Percentiles rank a stretch among this genome's conserved stretches.
These are phyloP conservation scores for Drosophila melanica DNA, from an alignment of 1,140 invertebrate genomes.

Conservation along the genomic window DNA sequence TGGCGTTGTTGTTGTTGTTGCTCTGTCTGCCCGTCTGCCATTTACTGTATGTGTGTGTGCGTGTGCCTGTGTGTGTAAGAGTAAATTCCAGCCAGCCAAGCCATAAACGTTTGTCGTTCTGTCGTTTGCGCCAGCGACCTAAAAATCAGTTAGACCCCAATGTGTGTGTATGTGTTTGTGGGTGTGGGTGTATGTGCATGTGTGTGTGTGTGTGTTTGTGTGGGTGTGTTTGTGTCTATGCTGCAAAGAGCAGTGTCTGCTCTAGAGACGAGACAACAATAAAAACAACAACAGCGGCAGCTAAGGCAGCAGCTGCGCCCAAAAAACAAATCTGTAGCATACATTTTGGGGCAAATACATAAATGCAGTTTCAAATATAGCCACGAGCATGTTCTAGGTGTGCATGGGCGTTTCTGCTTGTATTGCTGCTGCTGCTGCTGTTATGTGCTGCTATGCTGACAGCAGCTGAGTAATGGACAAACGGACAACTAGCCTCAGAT, in stretches of 20 bases:
- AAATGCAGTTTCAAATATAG: conserved; percentile 6
- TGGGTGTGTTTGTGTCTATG: conserved; percentile 41
- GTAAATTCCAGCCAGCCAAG: conserved; percentile 42
- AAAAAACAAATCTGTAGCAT: conserved; percentile 63
- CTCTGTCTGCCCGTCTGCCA: conserved; percentile 28
- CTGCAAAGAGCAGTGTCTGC: conserved; percentile 77
- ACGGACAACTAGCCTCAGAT: neutral
- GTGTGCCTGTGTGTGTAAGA: conserved; percentile 26
- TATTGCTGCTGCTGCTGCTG: neutral
- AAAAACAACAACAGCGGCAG: conserved; percentile 43
- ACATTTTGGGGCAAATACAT: conserved; percentile 68
- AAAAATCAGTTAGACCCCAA: conserved; percentile 73
- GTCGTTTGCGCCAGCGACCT: conserved; percentile 76
- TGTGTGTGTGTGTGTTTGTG: conserved; percentile 30
- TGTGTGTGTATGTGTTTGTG: conserved; percentile 30
- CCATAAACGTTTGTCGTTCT: conserved; percentile 58
- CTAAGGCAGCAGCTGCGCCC: conserved; percentile 47
- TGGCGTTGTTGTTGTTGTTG: conserved; percentile 37
- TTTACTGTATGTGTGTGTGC: conserved; percentile 31
- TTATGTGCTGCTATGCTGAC: conserved; percentile 35
- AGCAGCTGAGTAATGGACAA: conserved; percentile 3
- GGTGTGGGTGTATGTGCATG: conserved; percentile 18
- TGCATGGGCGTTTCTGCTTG: conserved; percentile 1
- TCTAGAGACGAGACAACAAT: conserved; percentile 56
- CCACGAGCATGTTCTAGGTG: neutral